Base-by-base conservation (phyloP, 2,113 vertebrate species). In the Eira barbara region DNA sequence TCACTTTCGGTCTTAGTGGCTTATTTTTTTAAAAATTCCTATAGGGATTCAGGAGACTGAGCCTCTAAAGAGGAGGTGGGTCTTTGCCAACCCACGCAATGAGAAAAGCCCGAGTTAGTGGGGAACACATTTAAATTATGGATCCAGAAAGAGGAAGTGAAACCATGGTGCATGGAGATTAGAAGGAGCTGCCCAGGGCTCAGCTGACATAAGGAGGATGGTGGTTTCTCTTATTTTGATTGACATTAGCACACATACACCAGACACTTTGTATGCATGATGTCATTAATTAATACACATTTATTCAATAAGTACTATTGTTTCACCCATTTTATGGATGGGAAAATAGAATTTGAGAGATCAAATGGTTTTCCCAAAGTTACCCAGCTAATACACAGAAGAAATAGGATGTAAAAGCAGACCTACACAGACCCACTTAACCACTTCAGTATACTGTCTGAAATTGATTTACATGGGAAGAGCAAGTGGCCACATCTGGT, bases 61-160 rank as follows among this genome's bases (percentile, higher is more conserved):
- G 8, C 20, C 21, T 95, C 25, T 78, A 15, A 85, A 31, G 52
- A 83, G 5, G 11, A 34, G 12, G 11, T 79, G 31, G 25, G 23
- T 95, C 31, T 93, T 81, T 95, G 49, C 4, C 42, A 93, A 93
- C 63, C 23, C 36, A 71, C 27, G 34, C 36, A 94, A 31, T 85
- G 21, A 85, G 39, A 93, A 89, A n/a, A 78, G 36, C 85, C 36
- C 93, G 45, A 89, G 63, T 97, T 83, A 65, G 31, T 92, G 47
- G 42, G 63, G 27, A 90, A 92, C 45, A 78, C 7, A 82, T 95
- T 96, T 21, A 59, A 95, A 82, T 69, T 86, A 71, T 73, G 10
- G n/a, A 65, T 89, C 25, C 49, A 96, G 49, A 52, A 93, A 93
- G n/a, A 85, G 86, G 86, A 91, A 94, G n/a, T 29, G 42, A 97